Evolutionary conservation across 2,113 vertebrate species (phyloP).

Genomic region (Oryzias melastigma): DNA sequence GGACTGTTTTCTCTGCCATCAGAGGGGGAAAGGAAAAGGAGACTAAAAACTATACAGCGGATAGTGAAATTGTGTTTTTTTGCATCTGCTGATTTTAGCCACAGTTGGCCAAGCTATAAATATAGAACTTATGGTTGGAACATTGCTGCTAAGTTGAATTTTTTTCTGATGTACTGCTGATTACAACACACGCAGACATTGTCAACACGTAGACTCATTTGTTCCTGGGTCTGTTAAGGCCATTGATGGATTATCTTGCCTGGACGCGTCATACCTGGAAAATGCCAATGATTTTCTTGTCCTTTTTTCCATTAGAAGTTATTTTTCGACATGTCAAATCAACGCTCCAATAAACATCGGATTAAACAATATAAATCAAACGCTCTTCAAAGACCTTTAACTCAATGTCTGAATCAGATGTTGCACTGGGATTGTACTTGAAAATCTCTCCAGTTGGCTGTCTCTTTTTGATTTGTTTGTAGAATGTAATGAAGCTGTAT

Average conservation of each 20-base stretch:
- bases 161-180: conserved; percentile 62
- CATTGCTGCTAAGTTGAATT: conserved; percentile 54
- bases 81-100: conserved; percentile 71
- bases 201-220: conserved; percentile 59
- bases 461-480: conserved; percentile 16
- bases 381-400: conserved; percentile 25
- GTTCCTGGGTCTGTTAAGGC: conserved; percentile 56
- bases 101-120: conserved; percentile 70
- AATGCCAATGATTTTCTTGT: conserved; percentile 54
- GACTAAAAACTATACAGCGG: conserved; percentile 10
- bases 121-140: conserved; percentile 64
- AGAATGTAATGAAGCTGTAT: conserved; percentile 10
- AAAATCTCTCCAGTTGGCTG: conserved; percentile 25
- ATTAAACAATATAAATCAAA: conserved; percentile 42
- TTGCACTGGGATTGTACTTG: conserved; percentile 36
- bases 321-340: conserved; percentile 35
- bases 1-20: conserved; percentile 68
- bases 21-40: conserved; percentile 42
- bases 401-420: conserved; percentile 33
- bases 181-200: conserved; percentile 65
- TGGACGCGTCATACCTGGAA: conserved; percentile 44
- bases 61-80: conserved; percentile 62
- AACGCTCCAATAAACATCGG: conserved; percentile 29
- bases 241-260: conserved; percentile 65
- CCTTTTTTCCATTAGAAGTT: conserved; percentile 44